These are phyloP conservation scores for Lophochroa leadbeateri DNA, from an alignment of 2,113 vertebrate species.

Conservation along the genomic window DNA sequence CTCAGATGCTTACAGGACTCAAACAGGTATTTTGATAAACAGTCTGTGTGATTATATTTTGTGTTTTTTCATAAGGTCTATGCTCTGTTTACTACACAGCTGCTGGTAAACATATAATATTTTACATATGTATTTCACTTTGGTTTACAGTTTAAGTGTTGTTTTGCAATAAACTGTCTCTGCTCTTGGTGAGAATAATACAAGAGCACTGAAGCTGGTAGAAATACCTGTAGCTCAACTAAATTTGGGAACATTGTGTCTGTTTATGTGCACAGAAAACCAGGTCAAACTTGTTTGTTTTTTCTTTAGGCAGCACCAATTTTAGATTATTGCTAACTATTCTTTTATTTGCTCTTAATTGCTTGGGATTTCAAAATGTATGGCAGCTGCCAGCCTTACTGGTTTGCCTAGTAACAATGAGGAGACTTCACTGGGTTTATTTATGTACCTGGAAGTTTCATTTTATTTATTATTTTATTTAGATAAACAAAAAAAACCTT, in stretches of 20 bases:
- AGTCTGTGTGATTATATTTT: not conserved
- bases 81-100: not conserved
- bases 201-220: not conserved
- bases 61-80: not conserved
- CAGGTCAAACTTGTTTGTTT: not conserved
- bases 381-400: not conserved
- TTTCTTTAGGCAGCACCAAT: not conserved
- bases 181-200: not conserved
- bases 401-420: not conserved
- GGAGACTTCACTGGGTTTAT: not conserved
- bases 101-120: not conserved
- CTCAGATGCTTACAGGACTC: not conserved
- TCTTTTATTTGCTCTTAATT: slow-evolving; percentile 6
- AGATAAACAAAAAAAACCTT: not conserved
- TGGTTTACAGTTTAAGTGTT: not conserved
- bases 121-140: not conserved
- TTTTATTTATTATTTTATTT: not conserved
- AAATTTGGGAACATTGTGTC: not conserved
- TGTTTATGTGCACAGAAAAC: not conserved
- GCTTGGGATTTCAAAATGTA: not conserved
- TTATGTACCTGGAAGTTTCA: not conserved
- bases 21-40: not conserved
- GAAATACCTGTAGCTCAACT: not conserved
- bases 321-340: not conserved
- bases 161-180: not conserved